A percentile compares a stretch with the other conserved stretches of the same genome.
phyloP scores from a whole-genome alignment of 2,797 vertebrate genomes.

The Leptodactylus fallax region DNA sequence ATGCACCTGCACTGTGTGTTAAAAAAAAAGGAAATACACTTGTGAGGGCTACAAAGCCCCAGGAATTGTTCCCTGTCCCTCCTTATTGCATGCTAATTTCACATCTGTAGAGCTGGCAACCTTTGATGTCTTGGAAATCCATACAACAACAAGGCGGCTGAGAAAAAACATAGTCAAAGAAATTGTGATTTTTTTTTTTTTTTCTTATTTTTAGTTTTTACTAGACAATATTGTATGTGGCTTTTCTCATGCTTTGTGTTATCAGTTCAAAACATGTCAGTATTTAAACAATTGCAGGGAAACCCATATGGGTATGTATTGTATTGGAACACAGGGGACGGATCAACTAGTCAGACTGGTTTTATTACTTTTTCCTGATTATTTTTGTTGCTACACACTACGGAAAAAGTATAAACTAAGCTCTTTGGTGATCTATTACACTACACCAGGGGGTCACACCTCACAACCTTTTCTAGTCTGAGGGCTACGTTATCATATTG shows the following conservation, averaged over 20 bases:
- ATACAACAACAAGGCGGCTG: conserved; percentile 24
- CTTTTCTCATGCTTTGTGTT: neutral
- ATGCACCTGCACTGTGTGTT: conserved; percentile 74
- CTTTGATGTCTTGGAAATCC: conserved; percentile 30
- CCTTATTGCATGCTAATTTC: conserved; percentile 43
- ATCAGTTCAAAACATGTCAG: neutral
- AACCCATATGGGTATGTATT: neutral
- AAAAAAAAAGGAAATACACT: conserved; percentile 29
- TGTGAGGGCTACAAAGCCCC: conserved; percentile 68
- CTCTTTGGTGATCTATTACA: too few species aligned
- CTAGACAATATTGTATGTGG: neutral
- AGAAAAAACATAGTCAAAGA: conserved; percentile 18
- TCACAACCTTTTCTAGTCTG: too few species aligned
- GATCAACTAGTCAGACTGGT: neutral
- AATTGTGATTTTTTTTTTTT: neutral
- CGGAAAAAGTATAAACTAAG: too few species aligned
- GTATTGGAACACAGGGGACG: neutral
- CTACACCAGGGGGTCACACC: too few species aligned
- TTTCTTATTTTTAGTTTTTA: neutral
- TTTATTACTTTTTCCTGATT: neutral
- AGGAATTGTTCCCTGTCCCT: conserved; percentile 54
- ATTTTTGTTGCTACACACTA: neutral
- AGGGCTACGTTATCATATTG: too few species aligned
- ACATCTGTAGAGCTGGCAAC: conserved; percentile 38
- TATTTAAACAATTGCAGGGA: neutral